Conservation (phyloP, 2,888 invertebrate genomes). For the Amiota communis region DNA sequence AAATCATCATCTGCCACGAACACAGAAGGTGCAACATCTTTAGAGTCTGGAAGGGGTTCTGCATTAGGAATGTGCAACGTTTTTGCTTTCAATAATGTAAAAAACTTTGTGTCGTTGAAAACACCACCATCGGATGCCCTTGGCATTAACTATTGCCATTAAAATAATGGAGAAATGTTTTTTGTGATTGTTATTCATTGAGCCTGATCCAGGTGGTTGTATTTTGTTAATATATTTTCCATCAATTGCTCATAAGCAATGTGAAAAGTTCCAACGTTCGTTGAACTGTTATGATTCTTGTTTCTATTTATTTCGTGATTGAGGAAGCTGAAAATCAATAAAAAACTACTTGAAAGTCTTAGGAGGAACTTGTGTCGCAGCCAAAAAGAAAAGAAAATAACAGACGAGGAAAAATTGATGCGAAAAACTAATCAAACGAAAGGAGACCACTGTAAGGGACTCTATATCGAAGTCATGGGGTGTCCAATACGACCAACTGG, state of each 20-base stretch:
- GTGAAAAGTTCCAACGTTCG: neutral
- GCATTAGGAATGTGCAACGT: too few relatives aligned
- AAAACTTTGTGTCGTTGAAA: neutral
- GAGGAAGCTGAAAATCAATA: neutral
- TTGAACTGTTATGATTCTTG: neutral
- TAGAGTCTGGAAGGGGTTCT: neutral
- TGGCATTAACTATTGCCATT: neutral
- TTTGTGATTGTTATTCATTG: neutral
- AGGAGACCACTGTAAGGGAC: too few relatives aligned
- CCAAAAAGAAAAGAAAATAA: neutral
- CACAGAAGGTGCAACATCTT: neutral
- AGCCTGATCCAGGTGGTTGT: too few relatives aligned
- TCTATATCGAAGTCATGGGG: too few relatives aligned
- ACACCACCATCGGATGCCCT: neutral
- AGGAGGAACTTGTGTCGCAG: neutral
- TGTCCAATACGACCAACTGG: too few relatives aligned
- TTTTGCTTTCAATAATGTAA: neutral
- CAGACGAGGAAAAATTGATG: too few relatives aligned
- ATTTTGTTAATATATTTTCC: too few relatives aligned
- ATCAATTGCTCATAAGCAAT: neutral
- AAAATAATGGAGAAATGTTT: too few relatives aligned
- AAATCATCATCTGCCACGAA: neutral
- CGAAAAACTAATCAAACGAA: too few relatives aligned
- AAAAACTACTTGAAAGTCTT: neutral
- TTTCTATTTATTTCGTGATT: neutral